Evolutionary conservation across 2,888 invertebrate species (phyloP), one percentile per base, ranked within the genome.

Genomic region (Plagiodera versicolora): DNA sequence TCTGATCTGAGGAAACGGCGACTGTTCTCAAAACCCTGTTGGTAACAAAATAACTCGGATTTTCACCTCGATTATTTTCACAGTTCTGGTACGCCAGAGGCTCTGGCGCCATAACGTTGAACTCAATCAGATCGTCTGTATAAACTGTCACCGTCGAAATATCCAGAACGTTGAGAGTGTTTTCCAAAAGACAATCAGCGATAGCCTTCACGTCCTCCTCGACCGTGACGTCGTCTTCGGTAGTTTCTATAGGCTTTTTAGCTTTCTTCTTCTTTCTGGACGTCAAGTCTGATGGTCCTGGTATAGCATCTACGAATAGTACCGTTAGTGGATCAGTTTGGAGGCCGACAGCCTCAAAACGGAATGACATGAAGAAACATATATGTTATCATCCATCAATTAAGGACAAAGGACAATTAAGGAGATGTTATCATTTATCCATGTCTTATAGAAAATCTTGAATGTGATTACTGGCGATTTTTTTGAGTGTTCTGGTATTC

Each of bases 121-220:
- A 61, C 17, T 61, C 64, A 18, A 61, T 57, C 6, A 64, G 49
- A 11, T 61, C 56, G 47, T 61, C 64, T 11, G 39, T 56, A n/a
- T 39, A 35, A 5, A 53, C 50, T 18, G 50, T 45, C 11, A 30
- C 50, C 10, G 39, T 54, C n/a, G 52, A 52, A 1, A 64, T 51
- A n/a, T 60, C 24, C 24, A 64, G 30, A 16, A 46, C 54, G 18
- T 64, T 64, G 14, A 64, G 45, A 10, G 57, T 62, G 44, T 64
- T 64, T 39, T 64, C 52, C 4, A 64, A 28, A 17, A 79, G 70
- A 49, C 76, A 76, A 52, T 76, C 72, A 0, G 77, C 70, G n/a
- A 78, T 69, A 8, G 71, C 70, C 67, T 73, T 76, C 30, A 74
- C 72, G 54, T 77, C 77, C 19, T 75, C 73, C 20, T 70, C 60